Evolutionary conservation across 53 echinoderm and acorn worm genomes (phyloP).

Genomic region (Mesocentrotus franciscanus): DNA sequence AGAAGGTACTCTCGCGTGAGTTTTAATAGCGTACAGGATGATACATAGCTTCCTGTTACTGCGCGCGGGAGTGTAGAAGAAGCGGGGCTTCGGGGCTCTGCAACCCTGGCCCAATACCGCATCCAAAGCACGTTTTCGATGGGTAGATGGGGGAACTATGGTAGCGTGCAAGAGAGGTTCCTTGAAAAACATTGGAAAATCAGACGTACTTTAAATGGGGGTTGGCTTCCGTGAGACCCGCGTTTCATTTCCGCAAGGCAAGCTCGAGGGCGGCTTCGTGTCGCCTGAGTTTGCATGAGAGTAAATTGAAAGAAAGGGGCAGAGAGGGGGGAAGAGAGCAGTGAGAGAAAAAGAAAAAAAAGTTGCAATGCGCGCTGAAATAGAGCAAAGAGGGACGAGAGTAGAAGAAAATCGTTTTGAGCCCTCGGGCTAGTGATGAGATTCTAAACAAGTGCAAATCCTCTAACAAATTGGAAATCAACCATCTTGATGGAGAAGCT

Average conservation of each 20-base stretch:
- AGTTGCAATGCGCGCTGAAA: not conserved
- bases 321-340: constrained; percentile 17
- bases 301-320: constrained; percentile 46
- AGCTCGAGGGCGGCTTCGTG: constrained; percentile 59
- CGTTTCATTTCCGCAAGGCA: constrained; percentile 64
- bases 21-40: constrained; percentile 62
- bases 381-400: not conserved
- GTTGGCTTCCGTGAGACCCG: constrained; percentile 63
- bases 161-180: constrained; percentile 45
- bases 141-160: constrained; percentile 24
- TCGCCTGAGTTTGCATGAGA: constrained; percentile 48
- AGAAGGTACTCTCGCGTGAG: constrained; percentile 50
- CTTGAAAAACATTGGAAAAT: constrained; percentile 42
- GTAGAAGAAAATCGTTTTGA: constrained; percentile 11
- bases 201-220: constrained; percentile 63
- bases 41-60: constrained; percentile 63
- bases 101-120: not conserved
- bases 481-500: constrained; percentile 57
- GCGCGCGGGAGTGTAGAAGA: constrained; percentile 44
- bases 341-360: constrained; percentile 35
- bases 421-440: constrained; percentile 52
- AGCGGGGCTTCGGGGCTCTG: constrained; percentile 33
- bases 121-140: constrained; percentile 42
- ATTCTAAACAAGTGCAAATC: constrained; percentile 67
- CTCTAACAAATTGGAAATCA: constrained; percentile 68